Evolutionary conservation across 2,888 invertebrate species (phyloP).

Genomic region (Lithosia quadra): DNA sequence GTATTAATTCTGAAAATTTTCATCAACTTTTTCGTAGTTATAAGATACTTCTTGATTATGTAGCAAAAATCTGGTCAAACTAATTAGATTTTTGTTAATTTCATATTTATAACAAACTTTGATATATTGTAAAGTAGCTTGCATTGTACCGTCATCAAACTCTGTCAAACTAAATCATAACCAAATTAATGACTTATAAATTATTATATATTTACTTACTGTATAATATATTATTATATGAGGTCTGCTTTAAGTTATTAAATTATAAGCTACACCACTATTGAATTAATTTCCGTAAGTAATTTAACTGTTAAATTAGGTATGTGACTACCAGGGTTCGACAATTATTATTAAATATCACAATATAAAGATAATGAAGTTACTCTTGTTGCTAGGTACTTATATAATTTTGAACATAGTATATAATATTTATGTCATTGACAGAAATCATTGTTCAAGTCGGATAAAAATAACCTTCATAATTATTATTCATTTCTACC

Average conservation of each 20-base stretch:
- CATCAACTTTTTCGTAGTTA: background rate
- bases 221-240: too few species aligned
- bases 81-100: conserved; percentile 5
- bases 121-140: too few species aligned
- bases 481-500: too few species aligned
- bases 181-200: background rate
- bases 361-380: too few species aligned
- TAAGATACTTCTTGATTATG: conserved; percentile 5
- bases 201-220: background rate
- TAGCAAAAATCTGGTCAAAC: background rate
- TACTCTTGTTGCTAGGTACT: too few species aligned
- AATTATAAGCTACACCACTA: background rate
- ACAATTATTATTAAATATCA: too few species aligned
- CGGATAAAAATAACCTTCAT: too few species aligned
- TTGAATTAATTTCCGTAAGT: background rate
- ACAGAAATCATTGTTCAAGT: too few species aligned
- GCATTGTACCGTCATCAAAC: background rate
- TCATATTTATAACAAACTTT: background rate
- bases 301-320: too few species aligned
- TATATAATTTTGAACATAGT: too few species aligned
- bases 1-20: conserved; percentile 13
- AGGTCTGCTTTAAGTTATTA: background rate
- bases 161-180: background rate
- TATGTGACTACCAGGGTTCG: background rate
- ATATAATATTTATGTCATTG: too few species aligned